A percentile compares a stretch with the other conserved stretches of the same genome.
Evolutionary conservation across 2,113 vertebrate species (phyloP).

Genomic region (Panthera uncia): DNA sequence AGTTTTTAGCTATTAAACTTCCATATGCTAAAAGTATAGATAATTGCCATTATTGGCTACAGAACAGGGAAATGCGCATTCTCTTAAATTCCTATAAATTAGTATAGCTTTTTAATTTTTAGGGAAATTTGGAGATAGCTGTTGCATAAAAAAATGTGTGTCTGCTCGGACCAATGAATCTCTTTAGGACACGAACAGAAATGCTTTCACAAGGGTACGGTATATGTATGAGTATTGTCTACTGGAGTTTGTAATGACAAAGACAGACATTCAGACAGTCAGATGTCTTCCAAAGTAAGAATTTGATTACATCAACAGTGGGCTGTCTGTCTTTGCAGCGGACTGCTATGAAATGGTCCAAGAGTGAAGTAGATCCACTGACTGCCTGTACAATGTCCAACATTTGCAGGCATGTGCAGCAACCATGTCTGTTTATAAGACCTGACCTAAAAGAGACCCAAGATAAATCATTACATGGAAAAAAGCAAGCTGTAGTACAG

Average conservation of each 20-base stretch:
- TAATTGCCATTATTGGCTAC: not conserved
- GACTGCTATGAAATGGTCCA: not conserved
- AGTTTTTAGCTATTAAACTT: not conserved
- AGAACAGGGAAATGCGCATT: not conserved
- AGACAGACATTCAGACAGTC: not conserved
- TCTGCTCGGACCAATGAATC: not conserved
- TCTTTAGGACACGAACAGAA: not conserved
- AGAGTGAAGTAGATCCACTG: not conserved
- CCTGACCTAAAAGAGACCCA: not conserved
- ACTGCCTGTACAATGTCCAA: not conserved
- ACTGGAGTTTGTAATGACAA: not conserved
- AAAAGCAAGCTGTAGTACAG: not conserved
- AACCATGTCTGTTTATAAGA: not conserved
- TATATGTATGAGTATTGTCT: not conserved
- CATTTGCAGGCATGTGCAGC: not conserved
- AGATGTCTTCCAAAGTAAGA: not conserved
- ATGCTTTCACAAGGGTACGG: not conserved
- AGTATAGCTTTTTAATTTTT: not conserved
- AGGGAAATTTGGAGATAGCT: conserved; percentile 12
- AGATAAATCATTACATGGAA: not conserved
- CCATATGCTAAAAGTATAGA: not conserved
- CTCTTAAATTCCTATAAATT: conserved; percentile 14
- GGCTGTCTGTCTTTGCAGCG: not conserved
- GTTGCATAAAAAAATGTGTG: not conserved
- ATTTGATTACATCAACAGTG: not conserved